Evolutionary conservation across 2,113 vertebrate species (phyloP).

Genomic region (Psammodynastes pulverulentus): DNA sequence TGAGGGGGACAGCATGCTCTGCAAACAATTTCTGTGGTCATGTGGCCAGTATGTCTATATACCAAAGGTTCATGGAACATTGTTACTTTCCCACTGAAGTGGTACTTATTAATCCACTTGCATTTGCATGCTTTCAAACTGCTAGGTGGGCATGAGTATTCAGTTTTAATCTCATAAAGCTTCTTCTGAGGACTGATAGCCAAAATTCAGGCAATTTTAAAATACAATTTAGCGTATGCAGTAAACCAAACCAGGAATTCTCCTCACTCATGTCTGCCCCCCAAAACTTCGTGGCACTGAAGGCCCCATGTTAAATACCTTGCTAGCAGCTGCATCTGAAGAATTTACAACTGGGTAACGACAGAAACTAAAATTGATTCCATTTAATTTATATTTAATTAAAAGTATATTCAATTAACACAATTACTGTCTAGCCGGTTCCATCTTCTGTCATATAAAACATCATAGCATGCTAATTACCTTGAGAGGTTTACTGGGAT

Average conservation of each 20-base stretch:
- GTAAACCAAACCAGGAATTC: background rate
- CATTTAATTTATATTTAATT: background rate
- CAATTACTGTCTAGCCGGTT: background rate
- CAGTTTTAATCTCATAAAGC: background rate
- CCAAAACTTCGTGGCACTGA: accelerated
- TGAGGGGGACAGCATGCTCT: too few relatives aligned
- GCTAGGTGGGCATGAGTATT: background rate
- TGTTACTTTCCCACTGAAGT: too few relatives aligned
- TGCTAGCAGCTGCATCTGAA: background rate
- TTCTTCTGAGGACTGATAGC: background rate
- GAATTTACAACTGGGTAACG: background rate
- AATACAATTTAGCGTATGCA: background rate
- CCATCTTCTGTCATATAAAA: background rate
- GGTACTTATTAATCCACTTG: too few relatives aligned
- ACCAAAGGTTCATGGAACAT: too few relatives aligned
- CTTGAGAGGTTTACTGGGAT: background rate
- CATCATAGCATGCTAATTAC: background rate
- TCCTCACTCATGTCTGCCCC: background rate
- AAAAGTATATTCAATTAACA: background rate
- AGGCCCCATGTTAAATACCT: background rate
- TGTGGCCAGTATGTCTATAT: too few relatives aligned
- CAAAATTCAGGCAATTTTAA: background rate
- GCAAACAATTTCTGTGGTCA: too few relatives aligned
- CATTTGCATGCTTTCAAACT: background rate
- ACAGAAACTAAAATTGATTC: background rate